Conservation (phyloP, 2,113 vertebrate species). For the Ailurus styani region DNA sequence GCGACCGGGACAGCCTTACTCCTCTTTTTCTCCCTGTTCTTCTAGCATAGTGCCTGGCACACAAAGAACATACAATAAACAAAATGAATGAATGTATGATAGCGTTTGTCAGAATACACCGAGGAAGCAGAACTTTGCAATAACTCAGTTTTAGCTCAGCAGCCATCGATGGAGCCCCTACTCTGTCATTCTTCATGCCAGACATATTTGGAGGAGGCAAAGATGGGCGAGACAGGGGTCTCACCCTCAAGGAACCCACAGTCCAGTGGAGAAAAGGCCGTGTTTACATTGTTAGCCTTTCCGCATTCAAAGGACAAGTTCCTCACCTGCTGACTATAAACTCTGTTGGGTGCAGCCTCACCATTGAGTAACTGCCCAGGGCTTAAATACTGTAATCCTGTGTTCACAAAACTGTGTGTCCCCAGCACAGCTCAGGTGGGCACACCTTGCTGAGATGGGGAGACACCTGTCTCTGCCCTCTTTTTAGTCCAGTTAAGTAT, state of each 20-base stretch:
- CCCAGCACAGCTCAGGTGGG: background rate
- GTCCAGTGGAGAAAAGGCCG: background rate
- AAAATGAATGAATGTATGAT: background rate
- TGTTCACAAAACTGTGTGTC: background rate
- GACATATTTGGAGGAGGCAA: background rate
- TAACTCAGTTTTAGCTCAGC: background rate
- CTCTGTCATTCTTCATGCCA: background rate
- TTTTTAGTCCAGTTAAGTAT: background rate
- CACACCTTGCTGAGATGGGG: background rate
- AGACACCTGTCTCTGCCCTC: background rate
- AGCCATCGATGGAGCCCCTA: background rate
- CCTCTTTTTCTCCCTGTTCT: background rate
- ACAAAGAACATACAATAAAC: background rate
- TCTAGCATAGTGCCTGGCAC: background rate
- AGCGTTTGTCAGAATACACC: background rate
- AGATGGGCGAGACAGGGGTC: background rate
- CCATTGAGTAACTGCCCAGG: background rate
- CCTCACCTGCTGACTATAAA: background rate
- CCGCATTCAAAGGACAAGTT: background rate
- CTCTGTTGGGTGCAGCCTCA: background rate
- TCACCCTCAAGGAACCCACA: background rate
- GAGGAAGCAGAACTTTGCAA: background rate
- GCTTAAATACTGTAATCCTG: background rate
- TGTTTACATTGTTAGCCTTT: background rate
- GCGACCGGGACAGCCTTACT: background rate